Evolutionary conservation across 2,888 invertebrate species (phyloP).

Genomic region (Melinaea marsaeus): DNA sequence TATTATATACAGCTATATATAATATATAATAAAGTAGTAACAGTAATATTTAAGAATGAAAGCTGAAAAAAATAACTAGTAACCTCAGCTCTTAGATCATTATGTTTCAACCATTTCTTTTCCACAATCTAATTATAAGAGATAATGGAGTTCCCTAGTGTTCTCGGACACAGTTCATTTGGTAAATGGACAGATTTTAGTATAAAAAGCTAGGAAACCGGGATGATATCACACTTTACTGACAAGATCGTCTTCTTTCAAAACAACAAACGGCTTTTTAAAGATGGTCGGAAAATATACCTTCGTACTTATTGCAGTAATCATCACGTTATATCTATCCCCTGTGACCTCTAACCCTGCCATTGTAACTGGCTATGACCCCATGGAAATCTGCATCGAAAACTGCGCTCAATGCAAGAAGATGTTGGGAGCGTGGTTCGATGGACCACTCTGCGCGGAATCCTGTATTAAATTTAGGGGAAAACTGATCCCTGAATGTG

Average conservation of each 20-base stretch:
- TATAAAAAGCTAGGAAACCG: not conserved
- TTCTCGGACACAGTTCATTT: not conserved
- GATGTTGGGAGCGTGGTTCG: constrained; percentile 91
- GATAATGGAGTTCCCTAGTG: not conserved
- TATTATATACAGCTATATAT: no score
- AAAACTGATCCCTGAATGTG: constrained; percentile 90
- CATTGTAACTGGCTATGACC: constrained; percentile 69
- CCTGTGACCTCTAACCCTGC: constrained; percentile 17
- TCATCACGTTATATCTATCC: constrained; percentile 5
- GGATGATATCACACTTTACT: not conserved
- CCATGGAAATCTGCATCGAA: constrained; percentile 85
- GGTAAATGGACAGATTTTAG: not conserved
- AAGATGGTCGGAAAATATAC: constrained; percentile 15
- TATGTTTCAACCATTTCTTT: no score
- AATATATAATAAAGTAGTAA: no score
- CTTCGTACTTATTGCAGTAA: constrained; percentile 4
- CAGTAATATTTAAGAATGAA: no score
- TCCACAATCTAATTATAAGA: no score
- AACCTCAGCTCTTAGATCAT: no score
- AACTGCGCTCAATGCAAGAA: constrained; percentile 94
- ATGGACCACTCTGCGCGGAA: constrained; percentile 90
- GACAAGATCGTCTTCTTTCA: not conserved
- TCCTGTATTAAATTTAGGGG: constrained; percentile 90
- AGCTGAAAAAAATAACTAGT: no score
- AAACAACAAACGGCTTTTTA: not conserved